Base-by-base conservation (phyloP, 2,888 invertebrate species). In the Apocheima hispidaria region DNA sequence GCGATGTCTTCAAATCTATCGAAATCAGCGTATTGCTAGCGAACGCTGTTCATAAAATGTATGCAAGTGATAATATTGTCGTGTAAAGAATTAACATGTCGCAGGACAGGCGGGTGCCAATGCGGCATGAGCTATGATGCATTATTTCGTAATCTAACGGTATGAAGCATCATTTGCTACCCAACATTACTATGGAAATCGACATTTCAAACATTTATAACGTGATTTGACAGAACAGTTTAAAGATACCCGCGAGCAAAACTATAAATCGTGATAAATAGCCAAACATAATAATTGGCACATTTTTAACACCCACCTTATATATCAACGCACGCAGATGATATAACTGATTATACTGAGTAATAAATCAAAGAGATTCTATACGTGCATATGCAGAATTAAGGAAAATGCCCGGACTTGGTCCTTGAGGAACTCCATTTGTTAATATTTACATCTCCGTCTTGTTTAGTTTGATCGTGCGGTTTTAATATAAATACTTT, bases 231-330 rank as follows among this genome's bases (percentile, higher is more conserved):
- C 50, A 41, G 41, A 59, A 49, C 43, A 36, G 51, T 49, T 65
- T 30, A 59, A 28, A 55, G 51, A 56, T 56, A 56, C 46, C 61
- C 52, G 21, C 48, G 10, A 52, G 61, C 56, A 20, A 50, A 46
- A 30, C 44, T 49, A 36, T 50, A 55, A 62, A 52, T 52, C 48
- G 28, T 62, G 56, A 57, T 62, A 57, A 62, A 62, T 61, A 40
- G 41, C 46, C 46, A 40, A 44, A 58, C 58, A 51, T 58, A 57
- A 55, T 65, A 65, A 65, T 61, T 58, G 50, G 54, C 54, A 65
- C 46, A 54, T 54, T 61, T 53, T 65, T 54, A 54, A 55, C 55
- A 50, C 54, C 55, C 59, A 59, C 54, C 28, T 58, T n/a, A 35
- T 57, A 60, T 54, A 58, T 52, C 28, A n/a, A n/a, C n/a, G n/a